Base-by-base conservation (phyloP, 2,797 vertebrate species). In the Tragopan temminckii region DNA sequence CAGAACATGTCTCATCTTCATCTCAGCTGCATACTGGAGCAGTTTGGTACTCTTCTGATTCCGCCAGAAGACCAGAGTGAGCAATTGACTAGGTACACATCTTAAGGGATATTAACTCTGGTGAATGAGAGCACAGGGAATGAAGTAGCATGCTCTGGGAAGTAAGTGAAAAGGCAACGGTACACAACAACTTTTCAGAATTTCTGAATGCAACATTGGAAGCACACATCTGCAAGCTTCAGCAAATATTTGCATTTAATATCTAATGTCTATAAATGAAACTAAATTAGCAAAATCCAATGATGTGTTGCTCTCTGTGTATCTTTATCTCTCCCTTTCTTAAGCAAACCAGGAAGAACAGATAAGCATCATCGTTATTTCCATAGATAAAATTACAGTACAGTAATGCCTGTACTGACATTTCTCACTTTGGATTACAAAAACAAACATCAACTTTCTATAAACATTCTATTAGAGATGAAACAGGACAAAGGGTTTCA, bases 171-270 rank as follows among this genome's bases (percentile, higher is more conserved):
- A 80, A 88, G 76, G 5, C 7, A 90, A 62, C 70, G 23, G 33
- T 24, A 20, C 20, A 80, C 45, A 72, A 80, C 42, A 72, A 63
- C 58, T 83, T 93, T 88, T 80, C 27, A n/a, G 57, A 68, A 79
- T 96, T 89, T 94, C 83, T 71, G 64, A 82, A 84, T 42, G 57
- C 7, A 74, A 68, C 4, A 0, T 68, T 43, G 85, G 58, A 86
- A 91, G 57, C 31, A 63, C 13, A 80, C 9, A 62, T 75, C 64
- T 91, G 43, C 90, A 85, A 50, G 57, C 69, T 95, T 93, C 87
- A 93, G 85, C 64, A 90, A 94, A 94, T 83, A 95, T 72, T 93
- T 90, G n/a, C 84, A 87, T 83, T 86, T 83, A 90, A 57, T 87
- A 79, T 48, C 66, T 70, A 58, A 93, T 88, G 58, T 79, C 57